Percentiles rank a stretch among this genome's conserved stretches.
Conservation (phyloP, 2,797 vertebrate genomes). For the Eremophila alpestris region DNA sequence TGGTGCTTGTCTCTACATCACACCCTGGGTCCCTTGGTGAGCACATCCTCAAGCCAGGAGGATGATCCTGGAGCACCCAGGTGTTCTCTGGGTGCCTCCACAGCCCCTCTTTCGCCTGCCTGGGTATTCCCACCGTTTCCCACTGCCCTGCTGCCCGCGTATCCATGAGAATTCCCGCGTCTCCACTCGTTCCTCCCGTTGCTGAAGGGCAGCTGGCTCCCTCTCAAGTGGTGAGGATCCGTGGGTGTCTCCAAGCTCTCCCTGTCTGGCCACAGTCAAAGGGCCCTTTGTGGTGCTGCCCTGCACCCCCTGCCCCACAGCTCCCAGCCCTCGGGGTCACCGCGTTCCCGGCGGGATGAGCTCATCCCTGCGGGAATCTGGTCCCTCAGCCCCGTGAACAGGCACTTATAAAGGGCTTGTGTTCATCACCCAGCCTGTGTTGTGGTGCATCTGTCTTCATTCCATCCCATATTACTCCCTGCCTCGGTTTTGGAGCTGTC, state of each 20-base stretch:
- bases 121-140: not conserved
- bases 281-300: constrained; percentile 62
- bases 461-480: not conserved
- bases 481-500: not conserved
- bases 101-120: not conserved
- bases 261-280: constrained; percentile 59
- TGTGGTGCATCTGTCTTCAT: not conserved
- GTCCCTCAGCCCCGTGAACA: not conserved
- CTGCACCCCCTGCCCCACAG: not conserved
- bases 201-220: constrained; percentile 49
- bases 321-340: constrained; percentile 28
- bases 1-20: not conserved
- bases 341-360: constrained; percentile 64
- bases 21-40: accelerated
- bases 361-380: constrained; percentile 62
- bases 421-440: not conserved
- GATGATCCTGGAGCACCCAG: not conserved
- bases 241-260: constrained; percentile 39
- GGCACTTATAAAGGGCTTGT: not conserved
- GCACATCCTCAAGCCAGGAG: not conserved
- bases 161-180: accelerated
- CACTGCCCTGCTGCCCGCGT: accelerated
- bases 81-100: not conserved
- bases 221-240: not conserved
- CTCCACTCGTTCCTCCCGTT: not conserved